These are phyloP conservation scores for Philotrypesis tridentata DNA, from an alignment of 1,140 invertebrate species.

Conservation along the genomic window DNA sequence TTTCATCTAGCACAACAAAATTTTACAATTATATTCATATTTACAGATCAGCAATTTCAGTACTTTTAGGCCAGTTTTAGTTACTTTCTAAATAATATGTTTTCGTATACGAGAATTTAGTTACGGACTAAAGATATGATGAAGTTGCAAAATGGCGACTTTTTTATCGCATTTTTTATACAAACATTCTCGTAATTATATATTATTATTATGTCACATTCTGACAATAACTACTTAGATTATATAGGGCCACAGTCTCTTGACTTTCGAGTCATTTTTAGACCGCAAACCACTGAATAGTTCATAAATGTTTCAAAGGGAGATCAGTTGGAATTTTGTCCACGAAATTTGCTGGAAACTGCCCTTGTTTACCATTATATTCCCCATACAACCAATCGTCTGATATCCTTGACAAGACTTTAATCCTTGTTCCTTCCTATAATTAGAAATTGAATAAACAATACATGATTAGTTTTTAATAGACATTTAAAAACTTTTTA, in stretches of 20 bases:
- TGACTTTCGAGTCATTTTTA: constrained; percentile 29
- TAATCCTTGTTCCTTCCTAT: constrained; percentile 81
- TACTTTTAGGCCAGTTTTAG: neutral
- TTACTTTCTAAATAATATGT: constrained; percentile 6
- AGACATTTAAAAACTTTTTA: constrained; percentile 67
- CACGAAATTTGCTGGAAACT: constrained; percentile 89
- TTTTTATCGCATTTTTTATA: constrained; percentile 23
- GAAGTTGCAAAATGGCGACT: neutral
- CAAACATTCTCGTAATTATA: constrained; percentile 37
- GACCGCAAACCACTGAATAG: neutral
- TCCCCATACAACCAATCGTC: constrained; percentile 89
- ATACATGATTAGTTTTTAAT: constrained; percentile 55
- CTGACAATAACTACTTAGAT: constrained; percentile 31
- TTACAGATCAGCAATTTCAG: constrained; percentile 23
- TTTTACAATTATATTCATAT: neutral
- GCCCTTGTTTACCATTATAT: constrained; percentile 79
- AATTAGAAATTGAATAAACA: constrained; percentile 56
- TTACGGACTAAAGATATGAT: neutral
- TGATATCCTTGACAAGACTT: constrained; percentile 81
- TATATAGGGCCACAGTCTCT: constrained; percentile 24
- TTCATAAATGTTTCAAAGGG: constrained; percentile 55
- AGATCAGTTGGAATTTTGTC: constrained; percentile 74
- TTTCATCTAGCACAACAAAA: neutral
- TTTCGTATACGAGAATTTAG: constrained; percentile 19
- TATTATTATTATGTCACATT: constrained; percentile 38